These are phyloP conservation scores for Laterallus jamaicensis DNA, from an alignment of 2,113 vertebrate species.

Conservation along the genomic window DNA sequence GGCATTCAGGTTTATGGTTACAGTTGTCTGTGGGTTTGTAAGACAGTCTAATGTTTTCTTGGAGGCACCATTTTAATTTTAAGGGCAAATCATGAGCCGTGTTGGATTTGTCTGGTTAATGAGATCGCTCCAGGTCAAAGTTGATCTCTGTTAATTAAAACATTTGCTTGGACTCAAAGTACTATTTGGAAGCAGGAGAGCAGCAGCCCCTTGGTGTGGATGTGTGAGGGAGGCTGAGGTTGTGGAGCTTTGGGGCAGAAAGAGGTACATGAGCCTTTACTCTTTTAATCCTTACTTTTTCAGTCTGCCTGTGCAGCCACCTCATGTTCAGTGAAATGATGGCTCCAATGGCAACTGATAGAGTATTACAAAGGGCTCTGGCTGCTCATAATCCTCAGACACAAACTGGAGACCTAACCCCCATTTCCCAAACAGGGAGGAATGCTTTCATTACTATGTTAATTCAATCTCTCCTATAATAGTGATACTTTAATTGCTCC, in stretches of 20 bases:
- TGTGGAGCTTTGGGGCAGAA: neutral
- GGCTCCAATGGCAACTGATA: neutral
- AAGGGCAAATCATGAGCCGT: neutral
- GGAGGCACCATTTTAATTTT: constrained; percentile 39
- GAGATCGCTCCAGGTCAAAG: neutral
- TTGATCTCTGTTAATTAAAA: constrained; percentile 46
- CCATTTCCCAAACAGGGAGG: constrained; percentile 5
- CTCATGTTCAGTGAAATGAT: neutral
- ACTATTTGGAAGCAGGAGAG: neutral
- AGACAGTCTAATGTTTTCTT: neutral
- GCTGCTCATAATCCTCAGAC: neutral
- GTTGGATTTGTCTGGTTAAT: neutral
- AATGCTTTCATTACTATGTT: constrained; percentile 63
- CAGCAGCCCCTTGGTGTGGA: constrained; percentile 7
- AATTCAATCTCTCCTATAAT: constrained; percentile 63
- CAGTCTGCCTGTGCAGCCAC: neutral
- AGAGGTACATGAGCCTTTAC: neutral
- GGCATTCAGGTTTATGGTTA: neutral
- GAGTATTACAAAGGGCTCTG: neutral
- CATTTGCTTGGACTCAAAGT: neutral
- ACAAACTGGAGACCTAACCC: neutral
- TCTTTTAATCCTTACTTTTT: neutral
- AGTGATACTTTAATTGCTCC: constrained; percentile 68
- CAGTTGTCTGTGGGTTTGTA: neutral
- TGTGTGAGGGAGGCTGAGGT: neutral